Base-by-base conservation (phyloP, 2,797 vertebrate genomes). In the Distichodus sexfasciatus region DNA sequence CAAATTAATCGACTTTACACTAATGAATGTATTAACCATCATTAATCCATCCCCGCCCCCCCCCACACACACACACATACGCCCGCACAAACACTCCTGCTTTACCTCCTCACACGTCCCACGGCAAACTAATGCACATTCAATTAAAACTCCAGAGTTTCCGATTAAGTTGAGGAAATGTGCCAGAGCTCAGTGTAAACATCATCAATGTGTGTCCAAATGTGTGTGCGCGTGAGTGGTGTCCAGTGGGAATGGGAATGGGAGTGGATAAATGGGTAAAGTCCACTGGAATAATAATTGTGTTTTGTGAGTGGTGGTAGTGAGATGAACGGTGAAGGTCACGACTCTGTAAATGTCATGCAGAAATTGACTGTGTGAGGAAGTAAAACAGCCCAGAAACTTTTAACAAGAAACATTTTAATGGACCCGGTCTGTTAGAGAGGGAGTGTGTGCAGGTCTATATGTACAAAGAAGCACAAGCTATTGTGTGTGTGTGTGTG, bases 281-380 rank as follows among this genome's bases (percentile, higher is more conserved):
- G 83, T 69, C 80, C 50, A 67, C 63, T 71, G 38, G 65, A 80
- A 85, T 85, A 85, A 86, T 76, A 58, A 79, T 62, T 66, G 74
- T 57, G 76, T 85, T 80, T 84, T 8, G 29, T 72, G 60, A 68
- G 73, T 70, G 82, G 84, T 87, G 84, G 84, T 31, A 29, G 59
- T 12, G 35, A 46, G 48, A 74, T 83, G 83, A 70, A 53, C 21
- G 67, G 78, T 82, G 85, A 91, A 90, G 90, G 90, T 89, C 87
- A 89, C 72, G 78, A 69, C 78, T 80, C 83, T 85, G 86, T 87
- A 91, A 91, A 90, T 89, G 88, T 85, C 87, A 84, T 67, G 58
- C 81, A 84, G 84, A 88, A 88, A 90, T 85, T 83, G 76, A 78
- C 75, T 86, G 53, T 69, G 62, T 40, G 41, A 41, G 35, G 51